A percentile compares a stretch with the other conserved stretches of the same genome.
Conservation (phyloP, 2,797 vertebrate species). For the Anguilla anguilla region DNA sequence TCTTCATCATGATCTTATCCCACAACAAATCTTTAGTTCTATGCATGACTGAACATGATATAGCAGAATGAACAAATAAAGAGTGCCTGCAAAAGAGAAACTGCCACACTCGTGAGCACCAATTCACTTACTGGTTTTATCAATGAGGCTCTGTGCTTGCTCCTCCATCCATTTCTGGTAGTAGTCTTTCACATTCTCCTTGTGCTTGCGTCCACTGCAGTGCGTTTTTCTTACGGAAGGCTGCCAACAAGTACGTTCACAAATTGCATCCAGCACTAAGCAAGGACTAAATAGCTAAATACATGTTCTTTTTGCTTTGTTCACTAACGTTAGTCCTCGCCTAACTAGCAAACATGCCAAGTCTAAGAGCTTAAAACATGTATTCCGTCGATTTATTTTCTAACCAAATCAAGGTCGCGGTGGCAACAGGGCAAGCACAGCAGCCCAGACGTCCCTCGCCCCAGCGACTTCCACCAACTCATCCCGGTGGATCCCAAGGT, state of each 20-base stretch:
- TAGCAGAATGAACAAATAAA: not conserved
- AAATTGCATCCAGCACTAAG: not conserved
- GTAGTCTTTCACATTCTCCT: conserved; percentile 98
- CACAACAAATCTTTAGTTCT: not conserved
- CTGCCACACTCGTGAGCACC: fast-evolving
- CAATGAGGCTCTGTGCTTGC: conserved; percentile 97
- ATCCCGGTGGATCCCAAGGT: too few species aligned
- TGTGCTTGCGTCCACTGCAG: conserved; percentile 96
- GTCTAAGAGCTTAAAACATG: not conserved
- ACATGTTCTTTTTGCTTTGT: not conserved
- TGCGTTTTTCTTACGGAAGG: conserved; percentile 97
- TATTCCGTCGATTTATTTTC: too few species aligned
- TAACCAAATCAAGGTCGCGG: too few species aligned
- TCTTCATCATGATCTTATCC: conserved; percentile 9
- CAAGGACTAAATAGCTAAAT: not conserved
- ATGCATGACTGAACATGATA: not conserved
- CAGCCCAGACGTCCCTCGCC: too few species aligned
- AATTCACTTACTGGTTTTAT: conserved; percentile 91
- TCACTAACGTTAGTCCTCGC: not conserved
- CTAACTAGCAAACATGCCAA: not conserved
- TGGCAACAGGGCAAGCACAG: too few species aligned
- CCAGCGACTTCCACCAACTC: too few species aligned
- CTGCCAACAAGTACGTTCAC: conserved; percentile 61
- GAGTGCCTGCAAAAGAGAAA: not conserved
- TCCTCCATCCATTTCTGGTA: conserved; percentile 99